phyloP scores from a whole-genome alignment of 2,888 invertebrate species.

The Dermolepida albohirtum region DNA sequence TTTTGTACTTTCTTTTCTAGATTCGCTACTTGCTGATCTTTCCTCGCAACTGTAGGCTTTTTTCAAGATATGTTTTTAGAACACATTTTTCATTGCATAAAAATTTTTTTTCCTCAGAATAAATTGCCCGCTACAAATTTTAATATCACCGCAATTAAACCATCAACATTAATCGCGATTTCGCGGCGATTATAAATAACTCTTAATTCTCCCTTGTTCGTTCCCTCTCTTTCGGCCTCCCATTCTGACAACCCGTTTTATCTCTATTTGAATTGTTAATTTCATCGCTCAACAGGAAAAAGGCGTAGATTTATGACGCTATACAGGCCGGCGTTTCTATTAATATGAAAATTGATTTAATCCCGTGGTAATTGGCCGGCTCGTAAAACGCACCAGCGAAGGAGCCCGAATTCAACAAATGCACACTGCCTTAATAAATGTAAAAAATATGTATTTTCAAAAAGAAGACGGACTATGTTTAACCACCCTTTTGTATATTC shows the following conservation, averaged over 20 bases:
- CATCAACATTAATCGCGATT: slow-evolving; percentile 31
- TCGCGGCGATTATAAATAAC: slow-evolving; percentile 27
- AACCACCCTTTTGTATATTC: background rate
- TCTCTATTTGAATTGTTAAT: slow-evolving; percentile 38
- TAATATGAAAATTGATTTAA: slow-evolving; percentile 39
- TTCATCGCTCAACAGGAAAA: slow-evolving; percentile 27
- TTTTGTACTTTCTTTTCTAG: too few relatives aligned
- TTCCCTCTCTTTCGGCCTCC: too few relatives aligned
- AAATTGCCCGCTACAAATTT: background rate
- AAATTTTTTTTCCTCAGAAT: too few relatives aligned
- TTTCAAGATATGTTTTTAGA: too few relatives aligned
- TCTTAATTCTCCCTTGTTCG: slow-evolving; percentile 2
- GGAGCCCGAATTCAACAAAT: too few relatives aligned
- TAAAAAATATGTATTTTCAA: too few relatives aligned
- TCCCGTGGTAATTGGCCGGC: slow-evolving; percentile 30
- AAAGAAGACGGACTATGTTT: too few relatives aligned
- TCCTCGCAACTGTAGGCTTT: too few relatives aligned
- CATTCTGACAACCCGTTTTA: slow-evolving; percentile 2
- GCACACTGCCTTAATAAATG: too few relatives aligned
- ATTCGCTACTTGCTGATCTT: too few relatives aligned
- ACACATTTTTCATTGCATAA: too few relatives aligned
- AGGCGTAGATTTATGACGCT: slow-evolving; percentile 27
- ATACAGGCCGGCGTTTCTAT: slow-evolving; percentile 15
- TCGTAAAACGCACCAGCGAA: slow-evolving; percentile 10
- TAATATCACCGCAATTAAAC: slow-evolving; percentile 10